Conservation (phyloP, 2,888 invertebrate genomes). For the Julus scanicus region DNA sequence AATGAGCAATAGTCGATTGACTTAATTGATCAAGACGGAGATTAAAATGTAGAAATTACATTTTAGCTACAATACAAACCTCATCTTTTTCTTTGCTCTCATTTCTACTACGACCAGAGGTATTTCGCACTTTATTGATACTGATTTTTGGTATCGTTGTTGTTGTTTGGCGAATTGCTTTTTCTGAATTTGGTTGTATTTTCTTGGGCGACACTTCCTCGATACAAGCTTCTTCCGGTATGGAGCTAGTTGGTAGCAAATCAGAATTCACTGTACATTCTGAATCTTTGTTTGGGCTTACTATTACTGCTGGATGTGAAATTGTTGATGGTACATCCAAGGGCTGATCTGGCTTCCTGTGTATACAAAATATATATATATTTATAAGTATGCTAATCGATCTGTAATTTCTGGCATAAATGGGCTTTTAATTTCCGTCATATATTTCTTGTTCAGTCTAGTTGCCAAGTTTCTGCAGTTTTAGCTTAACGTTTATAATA, state of each 20-base stretch:
- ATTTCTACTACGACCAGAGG: not conserved
- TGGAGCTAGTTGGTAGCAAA: not conserved
- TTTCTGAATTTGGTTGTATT: not conserved
- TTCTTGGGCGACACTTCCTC: not conserved
- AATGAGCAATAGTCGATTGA: not conserved
- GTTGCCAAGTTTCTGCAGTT: too few species aligned
- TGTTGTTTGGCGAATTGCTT: not conserved
- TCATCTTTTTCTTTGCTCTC: slow-evolving; percentile 2
- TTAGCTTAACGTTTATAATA: too few species aligned
- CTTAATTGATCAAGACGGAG: not conserved
- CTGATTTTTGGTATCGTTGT: not conserved
- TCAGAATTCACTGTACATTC: not conserved
- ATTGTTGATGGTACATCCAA: not conserved
- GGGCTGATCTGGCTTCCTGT: not conserved
- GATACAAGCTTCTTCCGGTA: not conserved
- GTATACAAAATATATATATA: too few species aligned
- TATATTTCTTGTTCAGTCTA: too few species aligned
- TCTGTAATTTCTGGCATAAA: too few species aligned
- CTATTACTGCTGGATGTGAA: not conserved
- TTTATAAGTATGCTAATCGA: too few species aligned
- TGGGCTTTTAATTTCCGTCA: too few species aligned
- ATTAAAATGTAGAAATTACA: not conserved
- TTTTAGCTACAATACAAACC: slow-evolving; percentile 18
- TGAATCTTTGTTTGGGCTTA: not conserved
- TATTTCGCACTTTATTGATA: not conserved